A percentile compares a stretch with the other conserved stretches of the same genome.
Conservation (phyloP, 2,113 vertebrate genomes). For the Phalacrocorax carbo region DNA sequence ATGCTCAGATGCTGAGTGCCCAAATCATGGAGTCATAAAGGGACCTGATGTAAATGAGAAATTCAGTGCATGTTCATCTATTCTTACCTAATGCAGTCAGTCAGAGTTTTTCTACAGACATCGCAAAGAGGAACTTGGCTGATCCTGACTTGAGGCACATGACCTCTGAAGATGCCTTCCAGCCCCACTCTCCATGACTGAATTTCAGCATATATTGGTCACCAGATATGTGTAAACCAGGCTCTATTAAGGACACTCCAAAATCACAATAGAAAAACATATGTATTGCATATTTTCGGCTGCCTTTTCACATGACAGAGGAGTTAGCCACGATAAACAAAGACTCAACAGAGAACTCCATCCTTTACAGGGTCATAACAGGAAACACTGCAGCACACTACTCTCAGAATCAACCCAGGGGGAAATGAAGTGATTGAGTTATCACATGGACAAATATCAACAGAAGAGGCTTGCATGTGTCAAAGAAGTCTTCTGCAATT, state of each 20-base stretch:
- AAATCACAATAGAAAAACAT: neutral
- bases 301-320: neutral
- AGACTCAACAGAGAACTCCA: neutral
- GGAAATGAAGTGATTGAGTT: neutral
- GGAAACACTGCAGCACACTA: neutral
- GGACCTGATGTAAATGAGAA: neutral
- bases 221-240: neutral
- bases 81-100: neutral
- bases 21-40: neutral
- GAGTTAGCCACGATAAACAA: neutral
- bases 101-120: neutral
- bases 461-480: neutral
- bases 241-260: neutral
- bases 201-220: neutral
- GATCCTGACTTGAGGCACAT: neutral
- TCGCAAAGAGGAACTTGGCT: neutral
- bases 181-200: neutral
- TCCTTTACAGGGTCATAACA: neutral
- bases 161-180: neutral
- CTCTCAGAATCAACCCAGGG: neutral
- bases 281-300: neutral
- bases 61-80: neutral
- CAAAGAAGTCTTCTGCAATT: neutral
- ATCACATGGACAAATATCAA: neutral
- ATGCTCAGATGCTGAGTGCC: neutral